These are phyloP conservation scores for Carassius gibelio DNA, from an alignment of 2,113 vertebrate species.

Conservation along the genomic window DNA sequence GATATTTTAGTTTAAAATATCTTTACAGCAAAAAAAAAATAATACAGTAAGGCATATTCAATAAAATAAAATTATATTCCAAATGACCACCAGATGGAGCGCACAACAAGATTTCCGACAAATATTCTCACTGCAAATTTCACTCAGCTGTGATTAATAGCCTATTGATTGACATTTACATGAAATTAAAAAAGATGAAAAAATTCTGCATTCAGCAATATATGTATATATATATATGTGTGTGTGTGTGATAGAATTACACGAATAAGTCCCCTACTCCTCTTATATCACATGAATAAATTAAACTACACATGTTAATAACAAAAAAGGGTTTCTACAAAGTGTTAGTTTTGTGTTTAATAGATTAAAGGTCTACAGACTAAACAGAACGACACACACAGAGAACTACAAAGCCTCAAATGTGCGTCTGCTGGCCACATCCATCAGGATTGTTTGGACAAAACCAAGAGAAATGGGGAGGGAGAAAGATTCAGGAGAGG, in stretches of 20 bases:
- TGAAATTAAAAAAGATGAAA: not conserved
- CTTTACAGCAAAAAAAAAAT: no score
- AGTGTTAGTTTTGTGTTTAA: not conserved
- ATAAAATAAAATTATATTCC: not conserved
- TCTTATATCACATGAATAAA: not conserved
- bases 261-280: no score
- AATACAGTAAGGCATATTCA: not conserved
- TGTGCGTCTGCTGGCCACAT: slow-evolving; percentile 21
- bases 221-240: not conserved
- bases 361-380: not conserved
- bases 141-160: not conserved
- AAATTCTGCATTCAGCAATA: not conserved
- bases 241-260: no score
- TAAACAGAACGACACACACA: not conserved
- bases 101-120: not conserved
- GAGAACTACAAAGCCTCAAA: slow-evolving; percentile 16
- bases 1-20: not conserved
- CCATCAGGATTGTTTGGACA: slow-evolving; percentile 44
- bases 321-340: not conserved
- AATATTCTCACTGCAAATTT: no score
- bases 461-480: slow-evolving; percentile 35
- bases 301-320: not conserved
- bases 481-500: slow-evolving; percentile 33
- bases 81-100: slow-evolving; percentile 20
- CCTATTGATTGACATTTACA: not conserved